Base-by-base conservation (phyloP, 92 coral and sea anemone genomes). In the Diadumene lineata region DNA sequence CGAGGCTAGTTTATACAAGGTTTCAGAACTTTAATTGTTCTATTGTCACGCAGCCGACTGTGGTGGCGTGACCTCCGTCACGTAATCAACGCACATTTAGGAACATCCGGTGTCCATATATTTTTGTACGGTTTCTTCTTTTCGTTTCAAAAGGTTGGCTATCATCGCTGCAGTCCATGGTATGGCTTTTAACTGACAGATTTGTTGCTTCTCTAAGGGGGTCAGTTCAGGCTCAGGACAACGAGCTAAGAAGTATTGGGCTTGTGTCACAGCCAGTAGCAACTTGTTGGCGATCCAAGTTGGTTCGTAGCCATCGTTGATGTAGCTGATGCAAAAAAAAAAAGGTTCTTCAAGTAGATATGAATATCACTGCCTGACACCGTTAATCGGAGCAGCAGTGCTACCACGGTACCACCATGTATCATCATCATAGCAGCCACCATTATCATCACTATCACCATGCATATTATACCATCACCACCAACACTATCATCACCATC, bases 251-350 rank as follows among this genome's bases (percentile, higher is more conserved):
- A 66, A 66, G 70, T 66, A n/a, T 50, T 32, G 1, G 9, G 53
- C 85, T 64, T 81, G 85, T 21, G 55, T 63, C 9, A 33, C 34
- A 10, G 79, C 64, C 31, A 38, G 13, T 6, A 63, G 22, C 74
- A 81, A 56, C 21, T 81, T 68, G 1, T n/a, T 51, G 11, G 79
- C 73, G 62, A 81, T 72, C 17, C 31, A 65, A 17, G 55, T 50
- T 63, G 63, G 64, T 16, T 15, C 51, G 55, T 64, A 44, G 32
- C 85, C 85, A 26, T 71, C 69, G 27, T 72, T 57, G 44, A 60
- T 71, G 10, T 18, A 31, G 16, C 70, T 66, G 70, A 31, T 29
- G 34, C 70, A 66, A 50, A 66, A 23, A 38, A 66, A 50, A 66
- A 11, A n/a, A n/a, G n/a, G n/a, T n/a, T n/a, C n/a, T n/a, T n/a